Evolutionary conservation across 2,113 vertebrate genomes (phyloP).

Genomic region (Bufo bufo): DNA sequence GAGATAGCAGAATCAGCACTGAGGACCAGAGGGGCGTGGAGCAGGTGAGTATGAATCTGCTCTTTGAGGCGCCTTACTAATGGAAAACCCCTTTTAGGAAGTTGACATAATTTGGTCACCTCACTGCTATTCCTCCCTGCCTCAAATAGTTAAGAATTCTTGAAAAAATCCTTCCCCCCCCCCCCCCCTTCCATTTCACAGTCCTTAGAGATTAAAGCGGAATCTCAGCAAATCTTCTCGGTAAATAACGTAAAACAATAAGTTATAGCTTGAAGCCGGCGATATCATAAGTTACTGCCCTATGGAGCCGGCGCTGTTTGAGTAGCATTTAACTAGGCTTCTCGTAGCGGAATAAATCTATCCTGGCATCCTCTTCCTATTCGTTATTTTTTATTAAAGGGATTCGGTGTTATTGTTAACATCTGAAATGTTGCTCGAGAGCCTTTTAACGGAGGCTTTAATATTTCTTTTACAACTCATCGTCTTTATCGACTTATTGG

Average conservation of each 20-base stretch:
- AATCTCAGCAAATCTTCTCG: constrained; percentile 25
- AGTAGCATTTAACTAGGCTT: constrained; percentile 34
- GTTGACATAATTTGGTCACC: background rate
- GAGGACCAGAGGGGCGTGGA: no score
- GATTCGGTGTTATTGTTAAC: constrained; percentile 36
- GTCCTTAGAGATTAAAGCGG: constrained; percentile 19
- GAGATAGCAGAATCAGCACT: no score
- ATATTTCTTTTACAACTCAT: constrained; percentile 42
- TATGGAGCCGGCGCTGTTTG: constrained; percentile 5
- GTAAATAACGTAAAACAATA: constrained; percentile 42
- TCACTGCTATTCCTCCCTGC: background rate
- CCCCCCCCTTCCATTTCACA: background rate
- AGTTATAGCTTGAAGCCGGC: constrained; percentile 25
- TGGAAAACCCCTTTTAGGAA: no score
- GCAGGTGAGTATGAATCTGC: no score
- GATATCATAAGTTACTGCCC: constrained; percentile 42
- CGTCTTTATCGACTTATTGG: constrained; percentile 50
- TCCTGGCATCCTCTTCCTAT: background rate
- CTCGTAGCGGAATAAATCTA: constrained; percentile 40
- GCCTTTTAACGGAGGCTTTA: constrained; percentile 41
- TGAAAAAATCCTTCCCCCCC: background rate
- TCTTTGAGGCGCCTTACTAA: no score
- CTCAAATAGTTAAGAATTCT: constrained; percentile 5
- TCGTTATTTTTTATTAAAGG: constrained; percentile 44
- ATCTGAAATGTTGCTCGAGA: constrained; percentile 20